phyloP scores from a whole-genome alignment of 2,888 invertebrate genomes.

The Cepaea hortensis region DNA sequence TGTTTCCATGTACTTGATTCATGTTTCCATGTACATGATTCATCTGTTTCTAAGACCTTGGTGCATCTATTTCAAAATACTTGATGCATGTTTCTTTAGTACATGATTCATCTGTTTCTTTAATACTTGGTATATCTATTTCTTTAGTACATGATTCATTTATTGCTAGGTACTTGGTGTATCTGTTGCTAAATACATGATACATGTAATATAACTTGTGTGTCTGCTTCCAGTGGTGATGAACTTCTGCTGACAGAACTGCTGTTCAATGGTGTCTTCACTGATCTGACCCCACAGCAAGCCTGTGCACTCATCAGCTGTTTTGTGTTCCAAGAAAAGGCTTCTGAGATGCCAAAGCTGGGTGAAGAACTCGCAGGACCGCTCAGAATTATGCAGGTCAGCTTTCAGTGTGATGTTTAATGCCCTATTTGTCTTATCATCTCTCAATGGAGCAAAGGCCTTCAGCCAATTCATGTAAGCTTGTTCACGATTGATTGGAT shows the following conservation, averaged over 20 bases:
- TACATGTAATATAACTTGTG: background rate
- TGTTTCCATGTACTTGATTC: too few species aligned
- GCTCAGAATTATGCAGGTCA: conserved; percentile 88
- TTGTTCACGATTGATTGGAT: too few species aligned
- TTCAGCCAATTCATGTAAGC: background rate
- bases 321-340: conserved; percentile 85
- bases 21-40: too few species aligned
- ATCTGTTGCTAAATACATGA: background rate
- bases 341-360: conserved; percentile 86
- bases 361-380: conserved; percentile 92
- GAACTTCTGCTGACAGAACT: conserved; percentile 97
- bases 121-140: too few species aligned
- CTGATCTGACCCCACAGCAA: conserved; percentile 84
- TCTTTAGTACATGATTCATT: too few species aligned
- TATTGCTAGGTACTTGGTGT: too few species aligned
- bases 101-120: background rate
- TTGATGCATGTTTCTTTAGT: too few species aligned
- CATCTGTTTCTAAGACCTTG: too few species aligned
- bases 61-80: too few species aligned
- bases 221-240: conserved; percentile 81
- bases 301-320: conserved; percentile 78
- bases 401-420: background rate
- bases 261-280: conserved; percentile 98
- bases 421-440: background rate
- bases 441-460: too few species aligned